Conservation (phyloP, 2,797 vertebrate species). For the Schizothorax lantsangensis region DNA sequence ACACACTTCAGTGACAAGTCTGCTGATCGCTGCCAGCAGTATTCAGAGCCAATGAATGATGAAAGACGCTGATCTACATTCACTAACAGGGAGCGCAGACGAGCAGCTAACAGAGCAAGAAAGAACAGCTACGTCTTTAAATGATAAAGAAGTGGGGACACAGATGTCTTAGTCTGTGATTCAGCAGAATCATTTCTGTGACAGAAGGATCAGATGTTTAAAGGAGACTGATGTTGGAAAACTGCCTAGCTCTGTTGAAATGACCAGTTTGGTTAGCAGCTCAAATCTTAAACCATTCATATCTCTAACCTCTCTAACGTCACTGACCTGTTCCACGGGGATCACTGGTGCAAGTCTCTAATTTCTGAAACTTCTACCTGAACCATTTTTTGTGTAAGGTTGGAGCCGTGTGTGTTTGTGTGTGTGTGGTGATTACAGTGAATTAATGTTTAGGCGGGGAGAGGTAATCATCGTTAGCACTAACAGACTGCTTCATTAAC, state of each 20-base stretch:
- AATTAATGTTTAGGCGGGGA: constrained; percentile 44
- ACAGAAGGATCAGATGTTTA: background rate
- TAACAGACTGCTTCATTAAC: constrained; percentile 65
- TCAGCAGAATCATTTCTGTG: background rate
- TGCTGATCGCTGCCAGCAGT: constrained; percentile 1
- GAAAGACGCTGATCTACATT: constrained; percentile 21
- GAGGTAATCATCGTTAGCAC: constrained; percentile 67
- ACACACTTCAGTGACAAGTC: constrained; percentile 18
- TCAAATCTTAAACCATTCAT: background rate
- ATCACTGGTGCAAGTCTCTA: background rate
- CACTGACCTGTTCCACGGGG: background rate
- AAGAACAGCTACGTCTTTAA: background rate
- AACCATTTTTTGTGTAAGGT: background rate
- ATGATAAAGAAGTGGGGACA: constrained; percentile 5
- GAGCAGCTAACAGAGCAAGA: constrained; percentile 8
- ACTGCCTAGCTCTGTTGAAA: background rate
- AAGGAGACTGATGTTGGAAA: background rate
- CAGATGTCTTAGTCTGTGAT: background rate
- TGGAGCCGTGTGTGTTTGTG: background rate
- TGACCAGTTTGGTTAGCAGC: background rate
- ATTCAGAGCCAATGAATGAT: constrained; percentile 30
- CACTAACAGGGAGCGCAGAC: background rate
- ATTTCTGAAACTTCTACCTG: background rate
- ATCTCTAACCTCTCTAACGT: background rate
- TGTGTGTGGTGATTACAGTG: constrained; percentile 36